Evolutionary conservation across 1,140 invertebrate species (phyloP).

Genomic region (Coelopa frigida): DNA sequence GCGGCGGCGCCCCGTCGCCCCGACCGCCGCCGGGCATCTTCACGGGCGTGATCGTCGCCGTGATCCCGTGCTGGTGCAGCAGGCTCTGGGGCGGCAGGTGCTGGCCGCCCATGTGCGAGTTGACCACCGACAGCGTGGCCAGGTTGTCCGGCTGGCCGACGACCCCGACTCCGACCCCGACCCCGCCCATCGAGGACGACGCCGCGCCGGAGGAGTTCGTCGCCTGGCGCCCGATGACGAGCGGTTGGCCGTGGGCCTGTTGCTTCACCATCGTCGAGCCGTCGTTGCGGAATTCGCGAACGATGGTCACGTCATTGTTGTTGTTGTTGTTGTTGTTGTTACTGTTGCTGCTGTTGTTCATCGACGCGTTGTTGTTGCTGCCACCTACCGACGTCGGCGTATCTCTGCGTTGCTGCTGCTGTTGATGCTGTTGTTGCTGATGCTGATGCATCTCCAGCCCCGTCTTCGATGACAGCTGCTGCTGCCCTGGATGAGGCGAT

Average conservation of each 20-base stretch:
- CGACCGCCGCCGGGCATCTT: conserved; percentile 19
- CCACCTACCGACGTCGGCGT: conserved; percentile 10
- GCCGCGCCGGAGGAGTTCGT: conserved; percentile 13
- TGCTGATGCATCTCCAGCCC: background rate
- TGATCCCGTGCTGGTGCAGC: conserved; percentile 44
- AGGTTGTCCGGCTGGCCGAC: conserved; percentile 47
- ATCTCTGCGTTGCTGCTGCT: conserved; percentile 6
- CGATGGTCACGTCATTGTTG: conserved; percentile 47
- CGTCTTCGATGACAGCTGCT: background rate
- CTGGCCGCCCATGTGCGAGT: conserved; percentile 39
- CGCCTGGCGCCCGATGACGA: conserved; percentile 15
- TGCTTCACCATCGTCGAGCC: conserved; percentile 19
- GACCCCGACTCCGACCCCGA: background rate
- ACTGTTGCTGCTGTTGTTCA: conserved; percentile 1
- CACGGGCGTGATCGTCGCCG: conserved; percentile 60
- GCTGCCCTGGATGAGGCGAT: background rate
- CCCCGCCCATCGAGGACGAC: background rate
- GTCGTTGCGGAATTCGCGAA: conserved; percentile 48
- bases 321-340: conserved; percentile 11
- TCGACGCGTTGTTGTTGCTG: conserved; percentile 6
- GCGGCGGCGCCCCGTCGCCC: conserved; percentile 19
- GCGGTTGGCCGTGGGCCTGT: conserved; percentile 22
- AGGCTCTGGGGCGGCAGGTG: conserved; percentile 29
- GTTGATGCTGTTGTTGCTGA: conserved; percentile 1
- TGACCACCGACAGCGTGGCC: conserved; percentile 63